Conservation (phyloP, 1,140 invertebrate species). For the Aphelenchoides besseyi region DNA sequence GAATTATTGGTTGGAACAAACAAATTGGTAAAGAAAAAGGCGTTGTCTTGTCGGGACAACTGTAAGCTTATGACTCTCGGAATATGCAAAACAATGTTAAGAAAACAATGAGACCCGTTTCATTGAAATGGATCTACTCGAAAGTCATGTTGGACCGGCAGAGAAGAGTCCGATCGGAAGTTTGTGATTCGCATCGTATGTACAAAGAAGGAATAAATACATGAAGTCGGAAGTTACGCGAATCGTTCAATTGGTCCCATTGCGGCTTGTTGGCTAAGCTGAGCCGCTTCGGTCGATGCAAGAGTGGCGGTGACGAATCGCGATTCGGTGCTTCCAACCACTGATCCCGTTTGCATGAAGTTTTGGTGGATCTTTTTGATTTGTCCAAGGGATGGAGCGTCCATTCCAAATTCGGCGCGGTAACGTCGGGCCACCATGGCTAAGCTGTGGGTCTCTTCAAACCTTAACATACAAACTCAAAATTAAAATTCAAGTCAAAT, state of each 20-base stretch:
- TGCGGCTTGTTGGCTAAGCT: slow-evolving; percentile 11
- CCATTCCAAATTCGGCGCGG: slow-evolving; percentile 22
- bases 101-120: not conserved
- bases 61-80: not conserved
- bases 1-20: not conserved
- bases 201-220: slow-evolving; percentile 1
- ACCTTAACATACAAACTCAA: not conserved
- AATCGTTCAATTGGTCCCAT: not conserved
- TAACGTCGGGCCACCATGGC: slow-evolving; percentile 25
- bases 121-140: no score
- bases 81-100: not conserved
- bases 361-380: slow-evolving; percentile 19
- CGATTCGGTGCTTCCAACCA: slow-evolving; percentile 9
- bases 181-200: not conserved
- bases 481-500: not conserved
- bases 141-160: no score
- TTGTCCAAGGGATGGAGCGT: slow-evolving; percentile 19
- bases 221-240: not conserved
- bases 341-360: slow-evolving; percentile 24
- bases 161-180: not conserved
- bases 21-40: not conserved
- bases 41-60: not conserved
- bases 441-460: slow-evolving; percentile 25
- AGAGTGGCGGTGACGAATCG: not conserved
- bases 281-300: slow-evolving; percentile 8